A percentile compares a stretch with the other conserved stretches of the same genome.
Conservation (phyloP, 1,140 invertebrate species). For the Arion vulgaris region DNA sequence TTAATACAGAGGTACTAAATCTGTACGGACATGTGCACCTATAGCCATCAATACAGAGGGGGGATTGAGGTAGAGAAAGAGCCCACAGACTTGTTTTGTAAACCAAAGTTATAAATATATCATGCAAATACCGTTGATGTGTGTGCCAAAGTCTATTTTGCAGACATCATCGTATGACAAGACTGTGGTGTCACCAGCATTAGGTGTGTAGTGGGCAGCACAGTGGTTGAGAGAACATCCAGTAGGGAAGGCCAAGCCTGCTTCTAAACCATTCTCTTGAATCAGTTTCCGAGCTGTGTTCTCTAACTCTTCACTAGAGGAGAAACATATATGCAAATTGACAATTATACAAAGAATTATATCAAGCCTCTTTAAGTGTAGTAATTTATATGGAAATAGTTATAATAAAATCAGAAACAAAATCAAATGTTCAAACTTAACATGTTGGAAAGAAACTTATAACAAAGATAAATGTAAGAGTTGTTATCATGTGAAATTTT, state of each 20-base stretch:
- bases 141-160: conserved; percentile 99
- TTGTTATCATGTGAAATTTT: too few relatives aligned
- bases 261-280: conserved; percentile 94
- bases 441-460: too few relatives aligned
- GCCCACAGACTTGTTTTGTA: too few relatives aligned
- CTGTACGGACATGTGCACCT: too few relatives aligned
- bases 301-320: conserved; percentile 89
- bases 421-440: too few relatives aligned
- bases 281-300: conserved; percentile 91
- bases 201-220: conserved; percentile 99
- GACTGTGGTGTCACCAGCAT: conserved; percentile 96
- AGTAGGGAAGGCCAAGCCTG: conserved; percentile 98
- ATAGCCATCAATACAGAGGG: too few relatives aligned
- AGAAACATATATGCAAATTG: neutral
- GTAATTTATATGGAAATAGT: neutral
- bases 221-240: conserved; percentile 99
- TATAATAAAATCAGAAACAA: neutral
- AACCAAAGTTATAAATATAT: too few relatives aligned
- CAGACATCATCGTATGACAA: conserved; percentile 97
- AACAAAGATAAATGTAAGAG: too few relatives aligned
- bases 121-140: conserved; percentile 87
- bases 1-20: too few relatives aligned
- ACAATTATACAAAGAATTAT: conserved; percentile 12
- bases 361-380: neutral
- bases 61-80: too few relatives aligned